Percentiles rank a stretch among this genome's conserved stretches.
Conservation (phyloP, 2,113 vertebrate species). For the Coptodon rendalli region DNA sequence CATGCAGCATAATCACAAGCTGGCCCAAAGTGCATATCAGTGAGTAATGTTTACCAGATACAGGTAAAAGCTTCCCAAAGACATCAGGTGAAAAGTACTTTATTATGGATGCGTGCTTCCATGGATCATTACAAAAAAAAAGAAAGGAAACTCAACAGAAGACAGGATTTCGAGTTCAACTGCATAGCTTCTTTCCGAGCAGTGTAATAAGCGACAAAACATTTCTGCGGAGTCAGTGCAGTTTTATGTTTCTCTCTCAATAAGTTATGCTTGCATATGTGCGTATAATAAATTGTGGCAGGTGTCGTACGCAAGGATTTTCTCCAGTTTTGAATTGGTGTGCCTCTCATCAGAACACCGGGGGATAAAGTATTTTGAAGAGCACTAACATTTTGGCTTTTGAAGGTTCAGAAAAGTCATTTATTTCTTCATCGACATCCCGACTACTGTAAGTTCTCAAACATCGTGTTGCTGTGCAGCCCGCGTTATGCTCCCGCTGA, state of each 20-base stretch:
- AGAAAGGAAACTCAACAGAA: neutral
- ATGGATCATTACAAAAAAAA: neutral
- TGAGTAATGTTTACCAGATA: slow-evolving; percentile 32
- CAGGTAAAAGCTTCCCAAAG: slow-evolving; percentile 15
- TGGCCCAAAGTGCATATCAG: slow-evolving; percentile 52
- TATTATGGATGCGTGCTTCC: neutral
- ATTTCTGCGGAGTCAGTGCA: neutral
- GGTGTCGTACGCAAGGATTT: neutral
- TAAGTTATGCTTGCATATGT: slow-evolving; percentile 10
- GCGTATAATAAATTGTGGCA: neutral
- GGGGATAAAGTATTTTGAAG: neutral
- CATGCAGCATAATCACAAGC: slow-evolving; percentile 38
- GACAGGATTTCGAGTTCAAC: neutral
- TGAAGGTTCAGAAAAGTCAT: slow-evolving; percentile 8
- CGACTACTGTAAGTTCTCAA: neutral
- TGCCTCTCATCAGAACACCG: neutral
- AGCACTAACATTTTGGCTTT: slow-evolving; percentile 48
- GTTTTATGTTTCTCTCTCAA: neutral
- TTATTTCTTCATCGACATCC: neutral
- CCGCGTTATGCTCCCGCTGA: neutral
- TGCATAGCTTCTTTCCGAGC: slow-evolving; percentile 7
- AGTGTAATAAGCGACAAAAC: neutral
- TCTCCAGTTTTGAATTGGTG: neutral
- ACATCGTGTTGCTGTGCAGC: slow-evolving; percentile 1
- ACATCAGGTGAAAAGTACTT: neutral